Base-by-base conservation (phyloP, 2,113 vertebrate genomes). In the Chaetops frenatus region DNA sequence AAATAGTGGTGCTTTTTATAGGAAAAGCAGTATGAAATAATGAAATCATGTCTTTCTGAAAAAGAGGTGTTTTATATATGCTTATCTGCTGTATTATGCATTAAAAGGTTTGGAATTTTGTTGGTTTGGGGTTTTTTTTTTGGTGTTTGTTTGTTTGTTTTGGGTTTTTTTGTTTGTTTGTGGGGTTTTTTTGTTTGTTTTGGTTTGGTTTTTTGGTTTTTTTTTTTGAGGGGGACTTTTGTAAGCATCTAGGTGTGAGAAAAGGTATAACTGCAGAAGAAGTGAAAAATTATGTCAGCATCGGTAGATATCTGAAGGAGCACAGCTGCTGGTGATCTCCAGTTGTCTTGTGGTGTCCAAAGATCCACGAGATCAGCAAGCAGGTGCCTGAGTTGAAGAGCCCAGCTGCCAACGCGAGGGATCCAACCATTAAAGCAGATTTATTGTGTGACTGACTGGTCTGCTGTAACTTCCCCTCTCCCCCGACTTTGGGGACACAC, bases 361-460 rank as follows among this genome's bases (percentile, higher is more conserved):
- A 51, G 57, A n/a, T 47, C 44, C 20, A 3, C 4, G 33, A 67
- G 35, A 48, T 66, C 2, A 47, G 16, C 0, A 1, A 74, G 19
- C n/a, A 73, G 33, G 19, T 70, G 23, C 27, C 60, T 48, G 35
- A 47, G 36, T 4, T 69, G 79, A 65, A 65, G 50, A 93, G 53
- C 44, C 13, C 28, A 31, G 12, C 15, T 66, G 54, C 29, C 65
- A 45, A 7, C 0, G 7, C 1, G 18, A 45, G n/a, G 31, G 1
- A 15, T 35, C 9, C 8, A 58, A 11, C 12, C 47, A 28, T 33
- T 8, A 14, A 20, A 62, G 56, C 28, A 4, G 5, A 6, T 53
- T 11, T 38, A 38, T 38, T 57, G 28, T 15, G 60, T 70, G 77
- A 28, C 42, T 42, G 44, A n/a, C 31, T 17, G 27, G 19, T 8